Conservation (phyloP, 2,888 invertebrate genomes). For the Orchestes rusci region DNA sequence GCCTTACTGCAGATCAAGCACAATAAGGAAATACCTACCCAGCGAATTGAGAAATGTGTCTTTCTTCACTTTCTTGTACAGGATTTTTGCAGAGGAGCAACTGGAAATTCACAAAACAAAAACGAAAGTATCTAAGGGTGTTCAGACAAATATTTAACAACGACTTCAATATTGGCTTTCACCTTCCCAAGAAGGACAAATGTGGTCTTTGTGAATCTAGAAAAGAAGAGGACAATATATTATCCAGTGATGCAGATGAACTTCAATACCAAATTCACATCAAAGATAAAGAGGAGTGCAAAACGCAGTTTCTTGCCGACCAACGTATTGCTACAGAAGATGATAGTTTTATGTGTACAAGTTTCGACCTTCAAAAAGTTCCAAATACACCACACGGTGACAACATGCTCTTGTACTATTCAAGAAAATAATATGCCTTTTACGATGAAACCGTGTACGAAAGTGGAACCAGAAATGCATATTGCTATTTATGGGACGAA, state of each 20-base stretch:
- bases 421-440: conserved; percentile 15
- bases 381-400: conserved; percentile 30
- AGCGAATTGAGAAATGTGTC: conserved; percentile 20
- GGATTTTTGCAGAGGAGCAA: conserved; percentile 15
- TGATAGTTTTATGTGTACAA: conserved; percentile 10
- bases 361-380: conserved; percentile 31
- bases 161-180: conserved; percentile 11
- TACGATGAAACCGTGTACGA: conserved; percentile 27
- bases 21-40: conserved; percentile 19
- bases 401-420: conserved; percentile 29
- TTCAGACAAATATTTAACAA: conserved; percentile 8
- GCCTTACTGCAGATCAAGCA: conserved; percentile 8
- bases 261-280: background rate
- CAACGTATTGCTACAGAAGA: conserved; percentile 6
- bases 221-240: conserved; percentile 2
- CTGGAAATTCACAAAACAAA: conserved; percentile 9
- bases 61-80: conserved; percentile 18
- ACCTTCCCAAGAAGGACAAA: conserved; percentile 9
- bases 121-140: conserved; percentile 8
- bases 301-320: conserved; percentile 10
- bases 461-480: conserved; percentile 24
- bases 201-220: conserved; percentile 6
- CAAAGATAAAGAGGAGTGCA: conserved; percentile 3
- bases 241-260: conserved; percentile 1
- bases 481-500: conserved; percentile 26